A percentile compares a stretch with the other conserved stretches of the same genome.
phyloP scores from a whole-genome alignment of 2,888 invertebrate species.

The Steinernema carpocapsae region DNA sequence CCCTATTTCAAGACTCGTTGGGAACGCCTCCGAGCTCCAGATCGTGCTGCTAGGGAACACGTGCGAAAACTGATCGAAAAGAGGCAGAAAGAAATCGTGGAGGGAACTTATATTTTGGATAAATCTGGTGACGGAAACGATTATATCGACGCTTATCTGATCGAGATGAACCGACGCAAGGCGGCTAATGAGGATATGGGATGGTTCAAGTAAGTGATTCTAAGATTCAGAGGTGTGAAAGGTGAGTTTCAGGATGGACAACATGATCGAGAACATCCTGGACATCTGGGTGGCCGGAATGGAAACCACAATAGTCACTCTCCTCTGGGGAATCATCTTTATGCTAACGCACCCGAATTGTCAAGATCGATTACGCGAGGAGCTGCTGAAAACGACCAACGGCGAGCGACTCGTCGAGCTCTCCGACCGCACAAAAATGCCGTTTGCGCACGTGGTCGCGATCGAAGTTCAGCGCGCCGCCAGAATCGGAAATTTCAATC shows the following conservation, averaged over 20 bases:
- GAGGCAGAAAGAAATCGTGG: background rate
- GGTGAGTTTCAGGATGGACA: background rate
- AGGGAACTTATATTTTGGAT: background rate
- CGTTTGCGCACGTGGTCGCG: constrained; percentile 7
- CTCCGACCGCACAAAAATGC: background rate
- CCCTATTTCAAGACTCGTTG: background rate
- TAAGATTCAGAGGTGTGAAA: background rate
- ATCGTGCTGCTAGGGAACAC: background rate
- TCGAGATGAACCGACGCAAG: constrained; percentile 12
- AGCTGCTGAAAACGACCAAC: background rate
- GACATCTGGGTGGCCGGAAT: constrained; percentile 2
- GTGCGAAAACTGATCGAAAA: background rate
- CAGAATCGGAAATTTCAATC: background rate
- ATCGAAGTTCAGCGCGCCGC: constrained; percentile 10
- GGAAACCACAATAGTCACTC: constrained; percentile 3
- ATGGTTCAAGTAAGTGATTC: background rate
- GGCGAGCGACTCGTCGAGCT: constrained; percentile 7
- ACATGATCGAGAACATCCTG: background rate
- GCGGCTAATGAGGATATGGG: background rate
- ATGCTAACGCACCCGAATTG: background rate
- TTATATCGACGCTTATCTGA: constrained; percentile 15
- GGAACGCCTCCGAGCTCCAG: background rate
- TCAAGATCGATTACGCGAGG: background rate
- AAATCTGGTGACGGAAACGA: background rate
- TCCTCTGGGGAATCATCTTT: background rate